A percentile compares a stretch with the other conserved stretches of the same genome.
phyloP scores from a whole-genome alignment of 2,797 vertebrate genomes.

The Allenopithecus nigroviridis region DNA sequence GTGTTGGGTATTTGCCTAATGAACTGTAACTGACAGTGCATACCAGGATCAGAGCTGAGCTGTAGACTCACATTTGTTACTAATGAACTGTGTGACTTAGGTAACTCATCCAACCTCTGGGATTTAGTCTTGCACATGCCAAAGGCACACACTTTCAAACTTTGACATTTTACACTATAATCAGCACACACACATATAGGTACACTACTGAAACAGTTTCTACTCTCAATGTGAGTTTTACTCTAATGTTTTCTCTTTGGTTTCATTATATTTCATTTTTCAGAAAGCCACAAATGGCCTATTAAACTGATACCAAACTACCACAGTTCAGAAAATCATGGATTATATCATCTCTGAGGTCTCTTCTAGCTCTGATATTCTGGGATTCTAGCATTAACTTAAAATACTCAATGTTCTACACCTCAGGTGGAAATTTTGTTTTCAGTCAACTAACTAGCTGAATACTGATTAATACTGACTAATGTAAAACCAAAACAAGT shows the following conservation, averaged over 20 bases:
- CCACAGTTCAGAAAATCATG: not conserved
- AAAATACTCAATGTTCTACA: not conserved
- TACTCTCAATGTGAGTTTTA: not conserved
- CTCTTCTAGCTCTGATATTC: not conserved
- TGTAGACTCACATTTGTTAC: not conserved
- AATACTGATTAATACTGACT: not conserved
- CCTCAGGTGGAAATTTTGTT: not conserved
- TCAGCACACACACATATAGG: not conserved
- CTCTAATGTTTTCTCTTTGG: conserved; percentile 1
- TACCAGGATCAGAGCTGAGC: not conserved
- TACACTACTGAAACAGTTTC: not conserved
- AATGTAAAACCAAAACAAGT: conserved; percentile 18
- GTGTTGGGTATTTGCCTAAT: not conserved
- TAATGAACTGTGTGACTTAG: not conserved
- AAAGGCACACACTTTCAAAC: conserved; percentile 2
- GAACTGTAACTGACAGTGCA: not conserved
- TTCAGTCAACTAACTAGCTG: not conserved
- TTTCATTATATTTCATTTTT: conserved; percentile 26
- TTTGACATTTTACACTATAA: not conserved
- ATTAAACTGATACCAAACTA: conserved; percentile 42
- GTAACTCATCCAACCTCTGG: not conserved
- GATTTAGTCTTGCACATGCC: not conserved
- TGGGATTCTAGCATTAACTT: not conserved
- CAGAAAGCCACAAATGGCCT: not conserved
- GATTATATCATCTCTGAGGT: not conserved